Evolutionary conservation across 2,888 invertebrate species (phyloP).

Genomic region (Pterostichus niger): DNA sequence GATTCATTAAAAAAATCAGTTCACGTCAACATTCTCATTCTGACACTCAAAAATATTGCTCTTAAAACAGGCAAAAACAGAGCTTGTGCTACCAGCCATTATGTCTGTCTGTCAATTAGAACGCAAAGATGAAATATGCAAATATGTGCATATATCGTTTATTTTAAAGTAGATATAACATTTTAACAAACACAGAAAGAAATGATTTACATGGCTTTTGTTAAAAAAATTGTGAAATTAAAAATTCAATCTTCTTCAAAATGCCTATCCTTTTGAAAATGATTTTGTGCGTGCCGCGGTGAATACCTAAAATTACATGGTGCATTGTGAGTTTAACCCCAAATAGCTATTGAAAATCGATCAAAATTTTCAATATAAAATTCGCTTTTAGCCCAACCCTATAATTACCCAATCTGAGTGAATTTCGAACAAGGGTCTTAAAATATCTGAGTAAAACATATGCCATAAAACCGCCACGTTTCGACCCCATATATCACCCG

Average conservation of each 20-base stretch:
- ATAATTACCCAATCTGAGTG: constrained; percentile 42
- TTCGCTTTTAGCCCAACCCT: constrained; percentile 33
- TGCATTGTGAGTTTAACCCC: constrained; percentile 28
- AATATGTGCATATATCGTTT: no score
- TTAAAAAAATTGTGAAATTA: no score
- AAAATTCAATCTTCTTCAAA: not conserved
- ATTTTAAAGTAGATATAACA: no score
- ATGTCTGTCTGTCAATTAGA: no score
- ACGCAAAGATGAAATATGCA: no score
- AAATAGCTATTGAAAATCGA: constrained; percentile 35
- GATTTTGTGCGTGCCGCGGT: not conserved
- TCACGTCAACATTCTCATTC: no score
- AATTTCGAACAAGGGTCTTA: constrained; percentile 28
- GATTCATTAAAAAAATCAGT: no score
- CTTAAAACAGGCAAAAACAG: no score
- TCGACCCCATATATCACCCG: constrained; percentile 58
- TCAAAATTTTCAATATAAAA: constrained; percentile 32
- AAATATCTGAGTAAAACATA: constrained; percentile 33
- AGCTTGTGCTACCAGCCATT: no score
- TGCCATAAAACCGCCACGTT: constrained; percentile 63
- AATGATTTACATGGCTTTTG: no score
- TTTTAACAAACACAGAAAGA: no score
- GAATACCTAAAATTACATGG: constrained; percentile 27
- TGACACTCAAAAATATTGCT: no score
- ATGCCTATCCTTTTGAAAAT: constrained; percentile 3